Conservation (phyloP, 2,113 vertebrate genomes). For the Corythornis vintsioides region DNA sequence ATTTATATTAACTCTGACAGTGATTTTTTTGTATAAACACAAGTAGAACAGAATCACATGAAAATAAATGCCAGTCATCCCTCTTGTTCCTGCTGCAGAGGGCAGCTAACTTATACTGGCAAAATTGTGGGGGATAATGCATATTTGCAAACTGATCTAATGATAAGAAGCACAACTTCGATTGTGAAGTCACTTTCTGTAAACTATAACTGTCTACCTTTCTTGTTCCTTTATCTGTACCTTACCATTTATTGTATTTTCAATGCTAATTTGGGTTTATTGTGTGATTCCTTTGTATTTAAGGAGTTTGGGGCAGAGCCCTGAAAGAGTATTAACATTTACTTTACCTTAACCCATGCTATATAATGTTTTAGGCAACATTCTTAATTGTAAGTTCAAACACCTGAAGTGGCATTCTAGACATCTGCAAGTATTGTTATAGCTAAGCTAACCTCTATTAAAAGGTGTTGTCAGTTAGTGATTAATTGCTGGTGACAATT, state of each 20-base stretch:
- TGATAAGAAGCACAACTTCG: slow-evolving; percentile 90
- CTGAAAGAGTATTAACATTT: slow-evolving; percentile 78
- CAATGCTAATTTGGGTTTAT: slow-evolving; percentile 83
- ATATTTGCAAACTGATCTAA: slow-evolving; percentile 83
- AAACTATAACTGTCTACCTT: slow-evolving; percentile 77
- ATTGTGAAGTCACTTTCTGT: slow-evolving; percentile 83
- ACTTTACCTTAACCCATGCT: slow-evolving; percentile 69
- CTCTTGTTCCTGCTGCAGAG: slow-evolving; percentile 70
- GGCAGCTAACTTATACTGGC: slow-evolving; percentile 62
- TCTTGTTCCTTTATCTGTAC: slow-evolving; percentile 77
- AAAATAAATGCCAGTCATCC: slow-evolving; percentile 68
- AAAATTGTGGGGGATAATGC: slow-evolving; percentile 73
- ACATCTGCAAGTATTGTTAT: slow-evolving; percentile 64
- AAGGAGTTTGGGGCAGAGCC: slow-evolving; percentile 92
- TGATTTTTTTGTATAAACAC: slow-evolving; percentile 75
- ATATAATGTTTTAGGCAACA: slow-evolving; percentile 84
- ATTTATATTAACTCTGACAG: slow-evolving; percentile 74
- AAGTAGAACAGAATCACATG: slow-evolving; percentile 67
- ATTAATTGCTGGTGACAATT: slow-evolving; percentile 71
- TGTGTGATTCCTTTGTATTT: slow-evolving; percentile 90
- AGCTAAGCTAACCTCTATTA: slow-evolving; percentile 65
- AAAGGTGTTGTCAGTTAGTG: slow-evolving; percentile 65
- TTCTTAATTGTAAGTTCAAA: slow-evolving; percentile 79
- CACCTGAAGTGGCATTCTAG: slow-evolving; percentile 72
- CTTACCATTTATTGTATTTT: slow-evolving; percentile 77